These are phyloP conservation scores for Tiliacea aurago DNA, from an alignment of 2,888 invertebrate species.

Conservation along the genomic window DNA sequence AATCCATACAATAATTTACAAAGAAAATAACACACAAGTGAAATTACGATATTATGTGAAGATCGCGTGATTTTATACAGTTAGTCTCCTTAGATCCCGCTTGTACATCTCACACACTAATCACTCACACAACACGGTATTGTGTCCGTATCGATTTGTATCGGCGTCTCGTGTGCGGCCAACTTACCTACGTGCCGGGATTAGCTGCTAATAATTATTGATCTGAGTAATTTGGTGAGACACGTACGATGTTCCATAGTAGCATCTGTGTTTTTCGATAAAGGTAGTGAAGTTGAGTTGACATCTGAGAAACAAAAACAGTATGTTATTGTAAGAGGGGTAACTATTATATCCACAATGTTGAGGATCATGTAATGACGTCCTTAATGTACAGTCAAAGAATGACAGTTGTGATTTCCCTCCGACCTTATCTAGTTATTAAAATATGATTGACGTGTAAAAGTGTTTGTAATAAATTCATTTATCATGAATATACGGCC, in stretches of 20 bases:
- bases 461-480: no score
- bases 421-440: no score
- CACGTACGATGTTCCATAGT: not conserved
- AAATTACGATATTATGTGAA: slow-evolving; percentile 19
- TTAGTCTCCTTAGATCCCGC: not conserved
- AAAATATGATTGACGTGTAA: no score
- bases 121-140: not conserved
- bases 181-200: slow-evolving; percentile 37
- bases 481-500: not conserved
- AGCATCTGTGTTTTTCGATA: not conserved
- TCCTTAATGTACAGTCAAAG: not conserved
- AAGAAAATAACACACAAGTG: not conserved
- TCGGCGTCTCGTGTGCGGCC: slow-evolving; percentile 10
- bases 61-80: slow-evolving; percentile 28
- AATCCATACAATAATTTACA: not conserved
- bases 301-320: not conserved
- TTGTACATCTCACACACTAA: slow-evolving; percentile 1
- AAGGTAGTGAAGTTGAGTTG: not conserved
- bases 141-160: slow-evolving; percentile 16
- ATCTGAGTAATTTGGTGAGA: slow-evolving; percentile 16
- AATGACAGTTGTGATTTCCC: not conserved
- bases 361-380: not conserved
- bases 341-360: not conserved
- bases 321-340: not conserved
- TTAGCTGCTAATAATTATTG: slow-evolving; percentile 37